These are phyloP conservation scores for Neotoxoptera formosana DNA, from an alignment of 1,140 invertebrate genomes.

Conservation along the genomic window DNA sequence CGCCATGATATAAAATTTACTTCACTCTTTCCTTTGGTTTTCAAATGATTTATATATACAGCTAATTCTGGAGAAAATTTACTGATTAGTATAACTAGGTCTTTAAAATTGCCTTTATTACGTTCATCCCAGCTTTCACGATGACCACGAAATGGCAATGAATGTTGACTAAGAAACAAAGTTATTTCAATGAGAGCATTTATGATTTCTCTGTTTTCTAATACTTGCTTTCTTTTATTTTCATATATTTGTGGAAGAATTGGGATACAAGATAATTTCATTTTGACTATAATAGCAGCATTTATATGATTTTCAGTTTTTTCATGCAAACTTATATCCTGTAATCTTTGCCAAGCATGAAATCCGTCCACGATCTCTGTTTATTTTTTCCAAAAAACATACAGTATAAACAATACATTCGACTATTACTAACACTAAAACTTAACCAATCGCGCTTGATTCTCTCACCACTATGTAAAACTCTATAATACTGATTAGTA, in stretches of 20 bases:
- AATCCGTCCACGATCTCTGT: not conserved
- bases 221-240: too few relatives aligned
- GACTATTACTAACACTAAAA: not conserved
- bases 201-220: not conserved
- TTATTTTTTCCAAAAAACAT: slow-evolving; percentile 21
- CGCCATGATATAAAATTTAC: not conserved
- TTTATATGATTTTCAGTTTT: slow-evolving; percentile 28
- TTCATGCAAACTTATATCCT: slow-evolving; percentile 2
- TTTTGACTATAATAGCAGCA: slow-evolving; percentile 8
- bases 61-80: not conserved
- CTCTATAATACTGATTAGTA: not conserved
- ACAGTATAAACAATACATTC: not conserved
- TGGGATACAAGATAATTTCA: not conserved
- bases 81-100: not conserved
- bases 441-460: not conserved
- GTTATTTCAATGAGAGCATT: not conserved
- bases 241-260: slow-evolving; percentile 16
- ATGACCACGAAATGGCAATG: not conserved
- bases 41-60: not conserved
- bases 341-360: slow-evolving; percentile 20
- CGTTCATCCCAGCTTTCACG: not conserved
- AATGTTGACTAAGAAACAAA: slow-evolving; percentile 14
- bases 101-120: slow-evolving; percentile 14
- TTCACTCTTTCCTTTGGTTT: not conserved
- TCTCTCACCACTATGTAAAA: not conserved